These are phyloP conservation scores for Hemicentrotus pulcherrimus DNA, from an alignment of 35 echinoderm and acorn worm genomes.

Conservation along the genomic window DNA sequence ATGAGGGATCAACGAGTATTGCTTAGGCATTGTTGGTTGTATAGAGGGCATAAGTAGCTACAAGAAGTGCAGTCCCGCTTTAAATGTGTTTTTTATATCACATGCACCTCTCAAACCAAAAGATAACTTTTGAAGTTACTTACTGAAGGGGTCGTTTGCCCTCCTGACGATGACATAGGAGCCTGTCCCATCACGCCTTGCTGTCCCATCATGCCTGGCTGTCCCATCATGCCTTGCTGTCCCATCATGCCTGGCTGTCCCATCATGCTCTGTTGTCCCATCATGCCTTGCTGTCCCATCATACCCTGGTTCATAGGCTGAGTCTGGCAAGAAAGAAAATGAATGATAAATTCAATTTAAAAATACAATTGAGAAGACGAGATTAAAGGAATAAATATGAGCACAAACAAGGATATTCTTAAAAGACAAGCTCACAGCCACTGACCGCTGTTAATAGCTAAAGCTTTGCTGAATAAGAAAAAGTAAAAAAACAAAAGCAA, in stretches of 20 bases:
- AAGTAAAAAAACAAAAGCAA: too few species aligned
- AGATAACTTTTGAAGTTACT: neutral
- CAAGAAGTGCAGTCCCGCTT: too few species aligned
- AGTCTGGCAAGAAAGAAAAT: neutral
- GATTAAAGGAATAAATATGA: too few species aligned
- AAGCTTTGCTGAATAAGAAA: too few species aligned
- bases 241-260: slow-evolving; percentile 42
- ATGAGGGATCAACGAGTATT: too few species aligned
- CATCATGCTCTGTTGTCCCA: neutral
- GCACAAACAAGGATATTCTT: too few species aligned
- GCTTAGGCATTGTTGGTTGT: too few species aligned
- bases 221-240: slow-evolving; percentile 22
- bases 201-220: slow-evolving; percentile 12
- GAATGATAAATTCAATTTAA: neutral
- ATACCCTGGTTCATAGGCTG: neutral
- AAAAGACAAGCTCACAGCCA: too few species aligned
- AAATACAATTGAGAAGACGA: too few species aligned
- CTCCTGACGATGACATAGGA: neutral
- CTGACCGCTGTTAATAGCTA: too few species aligned
- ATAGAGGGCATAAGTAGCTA: too few species aligned
- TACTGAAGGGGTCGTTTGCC: neutral
- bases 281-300: neutral
- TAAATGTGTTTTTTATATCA: too few species aligned
- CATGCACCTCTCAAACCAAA: neutral
- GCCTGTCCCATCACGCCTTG: neutral